These are phyloP conservation scores for Rhegmatorhina hoffmannsi DNA, from an alignment of 2,113 vertebrate species.

Conservation along the genomic window DNA sequence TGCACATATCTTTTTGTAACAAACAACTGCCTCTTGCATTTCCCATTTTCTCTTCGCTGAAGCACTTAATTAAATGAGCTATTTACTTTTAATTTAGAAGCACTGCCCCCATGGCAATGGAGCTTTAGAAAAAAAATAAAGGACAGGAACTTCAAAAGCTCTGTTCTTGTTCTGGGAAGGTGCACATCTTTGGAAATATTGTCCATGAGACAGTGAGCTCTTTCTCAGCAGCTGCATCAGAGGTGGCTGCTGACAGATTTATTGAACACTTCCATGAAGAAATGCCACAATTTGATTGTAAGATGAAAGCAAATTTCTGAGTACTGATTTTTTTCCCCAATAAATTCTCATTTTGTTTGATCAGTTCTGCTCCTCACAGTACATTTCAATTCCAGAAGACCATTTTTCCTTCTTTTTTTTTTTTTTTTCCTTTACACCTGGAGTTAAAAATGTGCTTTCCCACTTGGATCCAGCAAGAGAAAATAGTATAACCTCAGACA, in stretches of 20 bases:
- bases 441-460: not conserved
- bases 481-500: not conserved
- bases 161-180: not conserved
- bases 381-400: not conserved
- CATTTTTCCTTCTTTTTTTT: not conserved
- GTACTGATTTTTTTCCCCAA: not conserved
- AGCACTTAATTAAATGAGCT: conserved; percentile 63
- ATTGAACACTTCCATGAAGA: not conserved
- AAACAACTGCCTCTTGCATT: conserved; percentile 1
- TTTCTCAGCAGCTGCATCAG: not conserved
- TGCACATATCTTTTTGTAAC: not conserved
- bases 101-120: conserved; percentile 12
- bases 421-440: not conserved
- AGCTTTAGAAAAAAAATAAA: not conserved
- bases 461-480: not conserved
- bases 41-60: conserved; percentile 10
- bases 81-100: conserved; percentile 65
- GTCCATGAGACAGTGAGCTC: not conserved
- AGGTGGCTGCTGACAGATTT: not conserved
- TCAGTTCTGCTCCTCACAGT: conserved; percentile 8
- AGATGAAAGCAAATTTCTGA: not conserved
- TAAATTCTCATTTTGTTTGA: not conserved
- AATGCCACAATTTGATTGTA: conserved; percentile 9
- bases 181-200: not conserved
- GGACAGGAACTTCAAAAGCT: not conserved